These are phyloP conservation scores for Sinocyclocheilus anshuiensis DNA, from an alignment of 2,113 vertebrate species.

Conservation along the genomic window DNA sequence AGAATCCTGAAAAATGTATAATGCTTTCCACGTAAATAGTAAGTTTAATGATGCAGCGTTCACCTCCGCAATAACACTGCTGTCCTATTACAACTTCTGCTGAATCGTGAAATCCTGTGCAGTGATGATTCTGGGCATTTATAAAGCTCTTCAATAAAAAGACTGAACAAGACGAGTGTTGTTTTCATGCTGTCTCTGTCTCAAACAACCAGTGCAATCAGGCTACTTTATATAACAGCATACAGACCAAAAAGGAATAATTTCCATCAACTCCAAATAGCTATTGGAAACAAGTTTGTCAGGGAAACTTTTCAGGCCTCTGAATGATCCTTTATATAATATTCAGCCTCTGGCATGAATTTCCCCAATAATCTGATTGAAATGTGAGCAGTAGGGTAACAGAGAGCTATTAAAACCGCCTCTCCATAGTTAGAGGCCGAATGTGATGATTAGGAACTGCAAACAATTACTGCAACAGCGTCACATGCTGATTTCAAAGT, in stretches of 20 bases:
- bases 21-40: too few species aligned
- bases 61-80: neutral
- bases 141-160: neutral
- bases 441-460: constrained; percentile 64
- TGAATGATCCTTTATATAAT: constrained; percentile 70
- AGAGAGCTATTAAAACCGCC: constrained; percentile 63
- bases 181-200: neutral
- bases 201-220: neutral
- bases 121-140: neutral
- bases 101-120: neutral
- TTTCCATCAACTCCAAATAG: constrained; percentile 50
- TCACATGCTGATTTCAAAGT: constrained; percentile 64
- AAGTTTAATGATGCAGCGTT: neutral
- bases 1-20: too few species aligned
- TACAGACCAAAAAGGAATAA: neutral
- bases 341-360: constrained; percentile 58
- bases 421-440: constrained; percentile 56
- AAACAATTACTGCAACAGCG: constrained; percentile 68
- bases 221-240: neutral
- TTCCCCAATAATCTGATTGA: constrained; percentile 58
- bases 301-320: constrained; percentile 60
- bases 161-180: neutral
- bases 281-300: constrained; percentile 55
- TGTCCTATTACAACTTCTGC: neutral
- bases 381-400: constrained; percentile 62